Percentiles rank a stretch among this genome's conserved stretches.
phyloP scores from a whole-genome alignment of 2,888 invertebrate genomes.

The Limenitis camilla region DNA sequence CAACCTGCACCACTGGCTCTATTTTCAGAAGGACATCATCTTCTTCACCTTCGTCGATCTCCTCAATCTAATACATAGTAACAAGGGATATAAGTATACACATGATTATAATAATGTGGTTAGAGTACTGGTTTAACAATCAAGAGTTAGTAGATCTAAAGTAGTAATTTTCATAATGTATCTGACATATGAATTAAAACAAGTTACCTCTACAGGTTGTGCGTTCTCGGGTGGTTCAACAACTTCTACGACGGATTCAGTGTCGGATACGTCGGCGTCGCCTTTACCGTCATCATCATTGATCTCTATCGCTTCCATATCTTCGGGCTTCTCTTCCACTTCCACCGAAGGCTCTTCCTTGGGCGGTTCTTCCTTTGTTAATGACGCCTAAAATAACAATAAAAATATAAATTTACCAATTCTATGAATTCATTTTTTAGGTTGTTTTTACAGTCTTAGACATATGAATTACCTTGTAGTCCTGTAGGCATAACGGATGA shows the following conservation, averaged over 20 bases:
- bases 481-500: constrained; percentile 93
- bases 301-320: constrained; percentile 54
- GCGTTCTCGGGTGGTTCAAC: constrained; percentile 35
- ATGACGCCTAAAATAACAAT: constrained; percentile 40
- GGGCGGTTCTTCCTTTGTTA: constrained; percentile 45
- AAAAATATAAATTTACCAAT: background rate
- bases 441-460: background rate
- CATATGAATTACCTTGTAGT: constrained; percentile 79
- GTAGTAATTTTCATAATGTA: background rate
- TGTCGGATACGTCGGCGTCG: constrained; percentile 53
- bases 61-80: too few species aligned
- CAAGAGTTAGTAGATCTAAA: too few species aligned
- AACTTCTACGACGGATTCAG: constrained; percentile 60
- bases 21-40: constrained; percentile 82
- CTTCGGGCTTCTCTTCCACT: constrained; percentile 34
- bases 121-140: too few species aligned
- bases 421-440: too few species aligned
- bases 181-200: background rate
- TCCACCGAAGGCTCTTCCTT: constrained; percentile 31
- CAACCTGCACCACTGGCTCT: constrained; percentile 78
- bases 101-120: too few species aligned
- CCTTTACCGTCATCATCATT: constrained; percentile 54
- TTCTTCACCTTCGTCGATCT: constrained; percentile 65
- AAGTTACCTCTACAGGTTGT: constrained; percentile 48
- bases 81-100: too few species aligned